Evolutionary conservation across 2,797 vertebrate species (phyloP), one percentile per base, ranked within the genome.

Genomic region (Okamejei kenojei): DNA sequence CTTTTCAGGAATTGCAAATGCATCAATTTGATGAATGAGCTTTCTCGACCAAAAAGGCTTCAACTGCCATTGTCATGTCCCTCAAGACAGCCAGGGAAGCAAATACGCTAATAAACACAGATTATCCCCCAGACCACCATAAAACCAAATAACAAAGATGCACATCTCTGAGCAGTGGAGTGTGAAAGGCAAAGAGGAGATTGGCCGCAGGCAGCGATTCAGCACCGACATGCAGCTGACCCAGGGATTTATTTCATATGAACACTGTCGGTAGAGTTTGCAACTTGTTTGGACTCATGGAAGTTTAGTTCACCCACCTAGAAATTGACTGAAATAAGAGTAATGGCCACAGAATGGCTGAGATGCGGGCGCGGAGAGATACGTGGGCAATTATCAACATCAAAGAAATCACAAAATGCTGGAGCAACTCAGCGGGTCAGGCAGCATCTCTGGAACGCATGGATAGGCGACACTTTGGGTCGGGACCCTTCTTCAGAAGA

Each of bases 121-220:
- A 65, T 88, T 68, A 88, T 88, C 54, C 61, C 84, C 84, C 68
- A 88, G 84, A 35, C 84, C 65, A 7, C 84, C n/a, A 68, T 88
- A 68, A 88, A 88, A 88, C 84, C 84, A 68, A 68, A 88, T 17
- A 68, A 88, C 82, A 86, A 86, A 86, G 82, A 86, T 32, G 82
- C 82, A 86, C 82, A 63, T 86, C 82, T 29, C 84, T 29, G 61
- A 63, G n/a, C 84, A 32, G 63, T 88, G 84, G 84, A 88, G 84
- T 88, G 84, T 86, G 82, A 86, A 86, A 86, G 82, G 82, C 58
- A 86, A 88, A n/a, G 6, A 88, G 9, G 63, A 68, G 63, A 19
- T 13, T 88, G 84, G 61, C 84, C 63, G 65, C 61, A 32, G 63
- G 82, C 58, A 86, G 29, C n/a, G 17, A 61, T 86, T 86, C 58